Conservation (phyloP, 1,140 invertebrate genomes). For the Centruroides vittatus region DNA sequence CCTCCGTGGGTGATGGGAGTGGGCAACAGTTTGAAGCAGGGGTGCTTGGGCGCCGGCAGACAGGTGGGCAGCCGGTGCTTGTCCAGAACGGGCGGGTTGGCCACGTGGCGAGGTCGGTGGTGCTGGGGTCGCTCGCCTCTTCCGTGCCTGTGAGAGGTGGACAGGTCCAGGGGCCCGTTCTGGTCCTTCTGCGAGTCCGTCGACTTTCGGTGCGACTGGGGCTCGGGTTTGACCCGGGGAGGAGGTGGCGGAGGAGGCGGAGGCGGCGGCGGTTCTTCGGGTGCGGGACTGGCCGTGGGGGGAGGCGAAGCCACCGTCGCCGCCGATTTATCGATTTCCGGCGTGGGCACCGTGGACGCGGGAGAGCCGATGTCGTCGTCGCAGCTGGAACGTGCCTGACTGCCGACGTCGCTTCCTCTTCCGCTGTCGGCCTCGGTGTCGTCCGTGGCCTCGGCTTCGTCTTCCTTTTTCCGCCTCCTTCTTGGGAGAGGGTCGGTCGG, state of each 20-base stretch:
- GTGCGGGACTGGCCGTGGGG: neutral
- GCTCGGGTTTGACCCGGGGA: slow-evolving; percentile 3
- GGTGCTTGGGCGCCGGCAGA: slow-evolving; percentile 7
- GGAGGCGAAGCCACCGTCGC: neutral
- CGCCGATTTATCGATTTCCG: neutral
- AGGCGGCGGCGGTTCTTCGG: slow-evolving; percentile 1
- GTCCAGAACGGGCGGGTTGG: slow-evolving; percentile 14
- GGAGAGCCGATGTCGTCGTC: slow-evolving; percentile 13
- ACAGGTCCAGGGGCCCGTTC: slow-evolving; percentile 14
- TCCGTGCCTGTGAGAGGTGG: neutral
- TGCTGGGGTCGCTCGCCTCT: neutral
- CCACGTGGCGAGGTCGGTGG: slow-evolving; percentile 4
- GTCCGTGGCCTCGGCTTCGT: slow-evolving; percentile 4
- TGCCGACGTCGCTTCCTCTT: slow-evolving; percentile 10
- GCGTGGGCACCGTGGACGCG: neutral
- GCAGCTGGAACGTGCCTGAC: slow-evolving; percentile 8
- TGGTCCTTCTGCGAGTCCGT: slow-evolving; percentile 1
- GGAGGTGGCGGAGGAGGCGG: slow-evolving; percentile 2
- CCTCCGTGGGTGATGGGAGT: slow-evolving; percentile 1
- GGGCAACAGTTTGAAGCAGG: slow-evolving; percentile 1
- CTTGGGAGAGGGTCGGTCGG: too few species aligned
- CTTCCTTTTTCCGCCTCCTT: slow-evolving; percentile 2
- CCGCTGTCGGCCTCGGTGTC: slow-evolving; percentile 11
- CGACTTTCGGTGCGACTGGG: neutral
- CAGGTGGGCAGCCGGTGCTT: slow-evolving; percentile 8